Percentiles rank a stretch among this genome's conserved stretches.
These are phyloP conservation scores for Drosophila pseudoobscura DNA, from an alignment of 1,140 invertebrate species.

Conservation along the genomic window DNA sequence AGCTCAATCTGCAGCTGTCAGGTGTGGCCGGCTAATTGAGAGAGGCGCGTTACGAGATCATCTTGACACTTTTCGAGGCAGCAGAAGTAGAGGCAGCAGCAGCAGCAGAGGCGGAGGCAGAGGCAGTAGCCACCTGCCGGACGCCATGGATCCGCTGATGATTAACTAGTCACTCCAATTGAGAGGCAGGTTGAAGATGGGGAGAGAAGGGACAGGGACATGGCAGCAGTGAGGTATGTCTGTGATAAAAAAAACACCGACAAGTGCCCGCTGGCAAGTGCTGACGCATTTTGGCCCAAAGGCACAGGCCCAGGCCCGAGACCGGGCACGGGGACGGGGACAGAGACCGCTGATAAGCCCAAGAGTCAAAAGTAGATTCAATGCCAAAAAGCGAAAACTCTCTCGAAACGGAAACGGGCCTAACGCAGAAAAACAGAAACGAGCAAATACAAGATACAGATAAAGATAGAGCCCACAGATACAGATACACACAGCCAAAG, in stretches of 20 bases:
- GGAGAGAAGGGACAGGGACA: background rate
- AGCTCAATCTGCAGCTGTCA: constrained; percentile 50
- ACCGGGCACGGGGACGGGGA: too few relatives aligned
- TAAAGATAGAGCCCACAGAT: constrained; percentile 17
- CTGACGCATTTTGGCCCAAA: constrained; percentile 48
- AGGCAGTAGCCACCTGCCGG: constrained; percentile 30
- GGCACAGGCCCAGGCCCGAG: background rate
- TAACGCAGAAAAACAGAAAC: too few relatives aligned
- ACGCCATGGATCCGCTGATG: constrained; percentile 33
- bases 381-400: constrained; percentile 46
- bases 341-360: constrained; percentile 25
- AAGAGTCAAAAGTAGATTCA: constrained; percentile 36
- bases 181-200: constrained; percentile 6
- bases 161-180: constrained; percentile 41
- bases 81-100: background rate
- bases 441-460: constrained; percentile 46
- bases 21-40: constrained; percentile 50
- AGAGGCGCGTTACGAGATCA: constrained; percentile 53
- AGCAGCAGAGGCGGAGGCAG: background rate
- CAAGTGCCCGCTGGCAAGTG: constrained; percentile 31
- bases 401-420: constrained; percentile 44
- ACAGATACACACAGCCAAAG: constrained; percentile 17
- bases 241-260: constrained; percentile 37
- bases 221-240: constrained; percentile 4
- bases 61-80: constrained; percentile 39